A percentile compares a stretch with the other conserved stretches of the same genome.
Conservation (phyloP, 2,113 vertebrate species). For the Cavia aperea region DNA sequence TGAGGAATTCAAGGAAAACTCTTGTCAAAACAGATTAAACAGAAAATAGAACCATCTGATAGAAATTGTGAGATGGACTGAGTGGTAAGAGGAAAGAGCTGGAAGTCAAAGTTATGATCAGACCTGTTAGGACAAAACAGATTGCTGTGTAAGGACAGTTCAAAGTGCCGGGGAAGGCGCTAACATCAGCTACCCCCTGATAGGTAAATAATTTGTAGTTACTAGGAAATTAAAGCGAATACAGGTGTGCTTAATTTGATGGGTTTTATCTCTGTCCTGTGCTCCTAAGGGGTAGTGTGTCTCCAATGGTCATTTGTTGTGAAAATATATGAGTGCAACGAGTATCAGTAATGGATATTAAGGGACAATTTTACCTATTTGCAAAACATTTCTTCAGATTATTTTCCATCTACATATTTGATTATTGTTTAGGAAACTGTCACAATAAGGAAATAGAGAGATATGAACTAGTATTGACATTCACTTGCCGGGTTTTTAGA, state of each 20-base stretch:
- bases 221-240: neutral
- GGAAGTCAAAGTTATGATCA: neutral
- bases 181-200: neutral
- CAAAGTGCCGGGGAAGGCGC: neutral
- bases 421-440: neutral
- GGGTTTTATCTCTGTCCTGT: neutral
- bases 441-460: neutral
- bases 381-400: neutral
- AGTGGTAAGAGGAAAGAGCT: neutral
- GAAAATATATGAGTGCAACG: neutral
- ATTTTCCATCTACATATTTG: neutral
- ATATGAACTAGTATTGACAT: neutral
- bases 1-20: neutral
- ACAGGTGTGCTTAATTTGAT: neutral
- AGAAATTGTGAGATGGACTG: neutral
- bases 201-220: neutral
- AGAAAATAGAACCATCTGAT: neutral
- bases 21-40: neutral
- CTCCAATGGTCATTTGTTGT: neutral
- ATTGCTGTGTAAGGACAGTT: neutral
- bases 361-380: neutral
- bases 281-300: neutral
- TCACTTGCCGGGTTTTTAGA: slow-evolving; percentile 1
- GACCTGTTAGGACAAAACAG: neutral
- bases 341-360: neutral